phyloP scores from a whole-genome alignment of 2,888 invertebrate genomes.

The Nematopogon swammerdamellus region DNA sequence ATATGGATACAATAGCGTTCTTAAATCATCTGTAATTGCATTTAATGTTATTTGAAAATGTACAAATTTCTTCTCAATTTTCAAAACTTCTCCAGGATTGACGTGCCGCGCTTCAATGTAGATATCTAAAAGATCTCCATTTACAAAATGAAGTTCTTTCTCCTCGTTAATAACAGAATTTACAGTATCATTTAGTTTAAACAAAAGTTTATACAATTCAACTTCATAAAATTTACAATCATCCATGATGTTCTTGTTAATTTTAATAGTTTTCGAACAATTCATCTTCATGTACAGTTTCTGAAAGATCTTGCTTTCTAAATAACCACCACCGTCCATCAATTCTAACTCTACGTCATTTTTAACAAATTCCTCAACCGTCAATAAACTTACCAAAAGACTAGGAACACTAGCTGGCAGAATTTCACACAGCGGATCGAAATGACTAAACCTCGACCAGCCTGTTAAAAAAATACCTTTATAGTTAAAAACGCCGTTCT shows the following conservation, averaged over 20 bases:
- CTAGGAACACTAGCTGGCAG: conserved; percentile 62
- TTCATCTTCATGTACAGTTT: too few species aligned
- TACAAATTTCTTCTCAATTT: not conserved
- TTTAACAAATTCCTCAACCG: conserved; percentile 29
- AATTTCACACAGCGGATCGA: conserved; percentile 62
- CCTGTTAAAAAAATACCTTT: conserved; percentile 69
- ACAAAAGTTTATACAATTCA: not conserved
- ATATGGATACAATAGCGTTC: conserved; percentile 15
- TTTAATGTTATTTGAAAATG: not conserved
- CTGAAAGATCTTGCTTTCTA: not conserved
- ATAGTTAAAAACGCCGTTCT: conserved; percentile 36
- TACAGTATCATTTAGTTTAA: not conserved
- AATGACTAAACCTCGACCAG: conserved; percentile 70
- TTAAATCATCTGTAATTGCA: conserved; percentile 13
- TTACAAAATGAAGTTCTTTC: not conserved
- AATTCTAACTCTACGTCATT: not conserved
- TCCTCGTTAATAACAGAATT: not conserved
- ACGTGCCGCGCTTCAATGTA: not conserved
- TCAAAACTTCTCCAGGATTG: not conserved
- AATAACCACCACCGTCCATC: not conserved
- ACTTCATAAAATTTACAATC: not conserved
- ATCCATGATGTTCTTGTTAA: not conserved
- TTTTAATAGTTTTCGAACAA: too few species aligned
- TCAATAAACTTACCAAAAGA: conserved; percentile 54
- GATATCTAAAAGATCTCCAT: not conserved